Evolutionary conservation across 2,797 vertebrate genomes (phyloP).

Genomic region (Neosilurus mollespiculum): DNA sequence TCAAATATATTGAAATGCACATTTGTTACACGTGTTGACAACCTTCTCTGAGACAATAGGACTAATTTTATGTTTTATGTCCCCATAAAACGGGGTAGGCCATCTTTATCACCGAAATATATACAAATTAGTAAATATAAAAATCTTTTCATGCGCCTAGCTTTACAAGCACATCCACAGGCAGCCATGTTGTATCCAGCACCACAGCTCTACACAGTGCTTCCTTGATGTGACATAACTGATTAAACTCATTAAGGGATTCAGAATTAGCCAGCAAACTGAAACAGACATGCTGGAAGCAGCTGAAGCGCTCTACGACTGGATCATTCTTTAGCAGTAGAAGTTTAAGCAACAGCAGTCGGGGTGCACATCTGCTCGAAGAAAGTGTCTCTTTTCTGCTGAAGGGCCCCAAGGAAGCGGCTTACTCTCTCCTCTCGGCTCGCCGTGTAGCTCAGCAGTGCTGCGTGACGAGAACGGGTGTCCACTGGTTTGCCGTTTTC

Average conservation of each 20-base stretch:
- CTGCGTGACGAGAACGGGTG: slow-evolving; percentile 72
- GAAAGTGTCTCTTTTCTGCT: slow-evolving; percentile 84
- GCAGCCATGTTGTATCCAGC: slow-evolving; percentile 13
- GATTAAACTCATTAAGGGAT: neutral
- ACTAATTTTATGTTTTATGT: slow-evolving; percentile 68
- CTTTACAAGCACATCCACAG: neutral
- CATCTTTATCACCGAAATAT: slow-evolving; percentile 54
- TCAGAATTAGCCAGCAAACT: neutral
- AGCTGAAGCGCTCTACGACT: neutral
- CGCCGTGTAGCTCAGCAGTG: slow-evolving; percentile 76
- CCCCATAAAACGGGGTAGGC: slow-evolving; percentile 79
- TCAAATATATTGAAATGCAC: neutral
- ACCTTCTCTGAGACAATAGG: slow-evolving; percentile 61
- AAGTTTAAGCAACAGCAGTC: slow-evolving; percentile 56
- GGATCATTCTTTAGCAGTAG: neutral
- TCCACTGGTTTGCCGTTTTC: slow-evolving; percentile 75
- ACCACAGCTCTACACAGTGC: neutral
- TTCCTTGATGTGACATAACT: neutral
- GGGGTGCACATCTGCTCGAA: slow-evolving; percentile 66
- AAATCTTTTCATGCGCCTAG: slow-evolving; percentile 13
- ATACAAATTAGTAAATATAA: slow-evolving; percentile 57
- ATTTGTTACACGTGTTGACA: neutral
- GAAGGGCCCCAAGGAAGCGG: slow-evolving; percentile 83
- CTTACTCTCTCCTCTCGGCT: slow-evolving; percentile 84
- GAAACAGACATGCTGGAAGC: neutral